phyloP scores from a whole-genome alignment of 2,888 invertebrate genomes.

The Eupeodes latifasciatus region DNA sequence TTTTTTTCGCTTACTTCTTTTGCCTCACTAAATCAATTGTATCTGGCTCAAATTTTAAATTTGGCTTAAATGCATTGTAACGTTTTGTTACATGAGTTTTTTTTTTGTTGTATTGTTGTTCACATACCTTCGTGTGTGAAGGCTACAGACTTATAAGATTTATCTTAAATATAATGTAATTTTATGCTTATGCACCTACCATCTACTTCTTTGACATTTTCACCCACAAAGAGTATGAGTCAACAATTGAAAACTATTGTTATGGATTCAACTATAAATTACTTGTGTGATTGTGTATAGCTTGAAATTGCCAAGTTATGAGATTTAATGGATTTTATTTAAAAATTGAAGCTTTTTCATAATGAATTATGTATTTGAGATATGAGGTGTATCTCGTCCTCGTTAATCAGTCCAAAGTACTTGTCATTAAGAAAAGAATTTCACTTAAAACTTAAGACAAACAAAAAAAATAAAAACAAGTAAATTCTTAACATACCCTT shows the following conservation, averaged over 20 bases:
- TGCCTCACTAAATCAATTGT: conserved; percentile 28
- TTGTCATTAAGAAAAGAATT: neutral
- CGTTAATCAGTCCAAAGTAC: neutral
- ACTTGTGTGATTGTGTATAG: neutral
- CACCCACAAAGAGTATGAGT: conserved; percentile 16
- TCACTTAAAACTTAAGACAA: neutral
- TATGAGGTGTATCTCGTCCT: neutral
- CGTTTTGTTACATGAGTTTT: conserved; percentile 19
- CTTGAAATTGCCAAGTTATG: conserved; percentile 16
- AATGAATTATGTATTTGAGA: too few species aligned
- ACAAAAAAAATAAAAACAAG: neutral
- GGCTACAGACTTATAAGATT: conserved; percentile 22
- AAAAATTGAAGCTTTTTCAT: too few species aligned
- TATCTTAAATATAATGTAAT: conserved; percentile 27
- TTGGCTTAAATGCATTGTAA: neutral
- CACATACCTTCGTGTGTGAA: neutral
- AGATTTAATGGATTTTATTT: neutral
- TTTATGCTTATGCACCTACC: conserved; percentile 3
- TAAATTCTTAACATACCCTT: neutral
- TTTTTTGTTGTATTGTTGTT: neutral
- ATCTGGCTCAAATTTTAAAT: conserved; percentile 27
- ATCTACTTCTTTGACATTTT: conserved; percentile 13
- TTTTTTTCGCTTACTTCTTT: neutral
- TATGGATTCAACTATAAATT: conserved; percentile 6
- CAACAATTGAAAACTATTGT: conserved; percentile 10